Evolutionary conservation across 30 jellyfish, hydroid and myxozoan genomes (phyloP).

Genomic region (Aurelia aurita complex sp. Pacific): DNA sequence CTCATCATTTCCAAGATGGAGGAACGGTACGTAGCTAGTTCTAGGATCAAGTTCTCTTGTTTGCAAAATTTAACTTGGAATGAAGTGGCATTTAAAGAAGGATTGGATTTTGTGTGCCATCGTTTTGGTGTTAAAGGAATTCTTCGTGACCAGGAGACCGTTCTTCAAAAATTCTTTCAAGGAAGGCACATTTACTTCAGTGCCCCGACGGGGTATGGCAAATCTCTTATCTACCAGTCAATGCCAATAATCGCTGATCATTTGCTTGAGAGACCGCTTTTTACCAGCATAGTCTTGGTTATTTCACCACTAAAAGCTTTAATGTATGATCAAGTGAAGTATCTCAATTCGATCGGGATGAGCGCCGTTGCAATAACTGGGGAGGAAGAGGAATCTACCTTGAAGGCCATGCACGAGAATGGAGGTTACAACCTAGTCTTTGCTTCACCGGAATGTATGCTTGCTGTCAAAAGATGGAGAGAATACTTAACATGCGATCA

Average conservation of each 20-base stretch:
- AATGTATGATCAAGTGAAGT: slow-evolving; percentile 23
- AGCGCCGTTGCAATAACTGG: slow-evolving; percentile 15
- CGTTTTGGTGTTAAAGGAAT: too few species aligned
- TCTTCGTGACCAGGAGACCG: too few species aligned
- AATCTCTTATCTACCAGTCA: too few species aligned
- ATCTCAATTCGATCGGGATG: slow-evolving; percentile 14
- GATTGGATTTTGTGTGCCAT: too few species aligned
- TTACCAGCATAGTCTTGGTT: slow-evolving; percentile 24
- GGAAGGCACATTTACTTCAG: too few species aligned
- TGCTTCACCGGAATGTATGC: slow-evolving; percentile 38
- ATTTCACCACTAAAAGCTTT: slow-evolving; percentile 29
- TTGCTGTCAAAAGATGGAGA: slow-evolving; percentile 27
- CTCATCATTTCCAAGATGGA: too few species aligned
- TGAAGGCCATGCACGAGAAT: slow-evolving; percentile 3
- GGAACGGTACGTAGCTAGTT: too few species aligned
- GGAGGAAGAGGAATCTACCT: neutral
- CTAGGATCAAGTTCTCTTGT: too few species aligned
- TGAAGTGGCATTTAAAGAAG: too few species aligned
- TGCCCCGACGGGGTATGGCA: too few species aligned
- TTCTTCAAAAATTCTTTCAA: too few species aligned
- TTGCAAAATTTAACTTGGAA: too few species aligned
- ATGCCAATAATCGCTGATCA: slow-evolving; percentile 8
- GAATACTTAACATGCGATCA: neutral
- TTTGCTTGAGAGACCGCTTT: neutral
- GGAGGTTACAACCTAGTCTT: slow-evolving; percentile 27